Percentiles rank a stretch among this genome's conserved stretches.
phyloP scores from a whole-genome alignment of 2,113 vertebrate genomes.

The Ceyx cyanopectus region DNA sequence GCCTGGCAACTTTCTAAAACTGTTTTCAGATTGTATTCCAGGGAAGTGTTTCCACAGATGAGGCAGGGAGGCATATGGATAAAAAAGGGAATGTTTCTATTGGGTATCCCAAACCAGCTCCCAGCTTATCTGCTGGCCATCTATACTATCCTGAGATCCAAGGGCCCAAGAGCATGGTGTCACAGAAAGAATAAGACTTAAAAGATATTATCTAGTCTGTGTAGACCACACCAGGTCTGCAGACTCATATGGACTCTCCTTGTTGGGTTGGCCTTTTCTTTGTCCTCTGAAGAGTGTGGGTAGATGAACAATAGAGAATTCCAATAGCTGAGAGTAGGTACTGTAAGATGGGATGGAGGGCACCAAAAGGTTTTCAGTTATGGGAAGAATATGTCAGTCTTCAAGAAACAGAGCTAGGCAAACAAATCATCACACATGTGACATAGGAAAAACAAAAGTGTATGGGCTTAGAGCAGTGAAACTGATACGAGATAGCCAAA shows the following conservation, averaged over 20 bases:
- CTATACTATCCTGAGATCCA: neutral
- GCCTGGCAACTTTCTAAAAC: neutral
- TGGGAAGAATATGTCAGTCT: neutral
- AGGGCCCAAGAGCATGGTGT: neutral
- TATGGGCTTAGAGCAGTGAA: neutral
- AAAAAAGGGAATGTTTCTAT: neutral
- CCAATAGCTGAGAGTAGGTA: neutral
- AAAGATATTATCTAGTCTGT: neutral
- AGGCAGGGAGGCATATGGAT: neutral
- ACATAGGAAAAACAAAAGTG: neutral
- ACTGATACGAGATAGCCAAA: neutral
- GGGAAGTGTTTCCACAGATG: neutral
- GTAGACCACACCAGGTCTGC: neutral
- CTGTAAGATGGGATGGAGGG: neutral
- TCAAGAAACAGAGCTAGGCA: neutral
- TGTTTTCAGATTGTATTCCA: neutral
- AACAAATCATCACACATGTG: neutral
- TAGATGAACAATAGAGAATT: neutral
- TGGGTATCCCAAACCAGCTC: neutral
- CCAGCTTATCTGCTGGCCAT: neutral
- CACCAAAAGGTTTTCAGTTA: neutral
- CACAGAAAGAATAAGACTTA: neutral
- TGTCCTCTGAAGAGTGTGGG: neutral
- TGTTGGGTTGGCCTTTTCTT: neutral
- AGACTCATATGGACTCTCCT: neutral